Evolutionary conservation across 2,888 invertebrate genomes (phyloP).

Genomic region (Megalurothrips usitatus): DNA sequence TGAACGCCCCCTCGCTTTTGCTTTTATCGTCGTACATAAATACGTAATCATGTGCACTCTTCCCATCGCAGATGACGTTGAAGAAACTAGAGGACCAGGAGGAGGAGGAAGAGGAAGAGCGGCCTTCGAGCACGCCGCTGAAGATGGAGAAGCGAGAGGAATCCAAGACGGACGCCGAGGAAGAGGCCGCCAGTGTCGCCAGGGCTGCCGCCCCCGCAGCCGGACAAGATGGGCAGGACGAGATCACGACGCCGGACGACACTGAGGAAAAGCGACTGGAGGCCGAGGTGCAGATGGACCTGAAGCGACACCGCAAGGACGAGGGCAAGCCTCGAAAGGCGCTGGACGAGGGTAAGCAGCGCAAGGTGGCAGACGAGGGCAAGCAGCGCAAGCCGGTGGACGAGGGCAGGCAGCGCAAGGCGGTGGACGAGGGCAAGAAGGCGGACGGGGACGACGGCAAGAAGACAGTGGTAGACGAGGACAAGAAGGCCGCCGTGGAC

Average conservation of each 20-base stretch:
- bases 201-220: background rate
- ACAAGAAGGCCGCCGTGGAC: background rate
- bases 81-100: constrained; percentile 12
- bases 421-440: background rate
- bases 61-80: background rate
- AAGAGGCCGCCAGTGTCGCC: background rate
- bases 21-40: too few species aligned
- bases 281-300: constrained; percentile 14
- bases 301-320: constrained; percentile 8
- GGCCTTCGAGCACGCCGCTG: background rate
- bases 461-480: background rate
- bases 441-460: background rate
- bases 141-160: constrained; percentile 14
- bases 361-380: background rate
- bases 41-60: background rate
- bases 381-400: background rate
- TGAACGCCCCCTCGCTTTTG: too few species aligned
- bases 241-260: background rate
- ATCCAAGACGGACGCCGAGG: background rate
- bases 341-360: background rate
- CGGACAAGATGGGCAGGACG: background rate
- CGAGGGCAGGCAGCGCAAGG: background rate
- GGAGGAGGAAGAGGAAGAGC: constrained; percentile 12
- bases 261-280: background rate
- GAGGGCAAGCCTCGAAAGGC: background rate